Base-by-base conservation (phyloP, 1,140 invertebrate genomes). In the Palaemon carinicauda region DNA sequence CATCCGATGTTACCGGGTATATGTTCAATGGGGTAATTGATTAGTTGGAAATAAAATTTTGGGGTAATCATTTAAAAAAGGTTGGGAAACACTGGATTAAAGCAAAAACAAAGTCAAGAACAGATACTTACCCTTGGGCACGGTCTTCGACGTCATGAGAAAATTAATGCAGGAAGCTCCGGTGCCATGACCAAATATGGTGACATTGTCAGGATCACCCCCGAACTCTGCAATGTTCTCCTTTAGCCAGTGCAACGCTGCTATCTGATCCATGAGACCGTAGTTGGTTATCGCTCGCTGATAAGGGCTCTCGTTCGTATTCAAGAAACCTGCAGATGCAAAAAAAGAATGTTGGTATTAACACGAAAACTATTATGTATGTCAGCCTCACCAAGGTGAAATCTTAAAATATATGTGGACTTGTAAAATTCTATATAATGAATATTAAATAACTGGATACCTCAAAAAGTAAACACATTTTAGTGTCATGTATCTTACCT, bases 121-220 rank as follows among this genome's bases (percentile, higher is more conserved):
- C 5, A 14, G 15, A 7, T 0, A 82, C 93, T 94, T 92, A 98
- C 97, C 96, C 93, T 97, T 96, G 4, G 97, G 96, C 52, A 97
- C 97, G 53, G 97, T 95, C 0, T 96, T 96, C 71, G 97, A 98
- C 24, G 97, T 93, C 93, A 97, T 95, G 69, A 98, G 93, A 87
- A 97, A 94, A 92, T 97, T 98, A 81, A 97, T 96, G 90, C 96
- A 97, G 41, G 96, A 96, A 0, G 98, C 97, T 0, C 98, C 98
- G 1, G 97, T 97, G 71, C 96, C 97, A 90, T 99, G 97, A 0
- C 98, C 98, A 92, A 99, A 95, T 14, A 99, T 91, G 0, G 98
- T 99, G 5, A 99, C 95, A 0, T 93, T 94, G n/a, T 92, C 89
- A 1, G 95, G 94, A 92, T 98, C 96, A 0, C 98, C 98, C 17